Evolutionary conservation across 2,888 invertebrate species (phyloP), one percentile per base, ranked within the genome.

Genomic region (Drosophila quasianomalipes): DNA sequence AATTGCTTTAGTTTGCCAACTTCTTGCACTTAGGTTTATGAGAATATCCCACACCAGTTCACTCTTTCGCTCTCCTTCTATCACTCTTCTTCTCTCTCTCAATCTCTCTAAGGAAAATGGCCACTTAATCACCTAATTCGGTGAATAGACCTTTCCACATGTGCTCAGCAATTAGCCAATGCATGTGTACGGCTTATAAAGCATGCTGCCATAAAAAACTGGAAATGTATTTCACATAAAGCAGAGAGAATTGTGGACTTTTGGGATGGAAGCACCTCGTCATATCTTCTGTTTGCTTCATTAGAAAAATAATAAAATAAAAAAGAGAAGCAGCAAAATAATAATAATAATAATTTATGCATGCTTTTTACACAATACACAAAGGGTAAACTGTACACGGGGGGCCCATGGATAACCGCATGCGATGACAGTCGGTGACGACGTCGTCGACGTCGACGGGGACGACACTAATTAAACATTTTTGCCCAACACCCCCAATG

Each of bases 391-490:
- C 75, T 62, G 76, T 76, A 47, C 80, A 68, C 61, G 35, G 52
- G 66, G 84, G 74, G 30, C 41, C 57, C n/a, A 22, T 47, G 70
- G 60, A 26, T 60, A 66, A 72, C 82, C 80, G 75, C 86, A 75
- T 66, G 71, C 58, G 64, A 37, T n/a, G 59, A 54, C 57, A 49
- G 47, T 47, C 26, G 16, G 16, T 26, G 47, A 41, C 58, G 65
- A 60, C 52, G 39, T 78, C 78, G 88, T 60, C 70, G 58, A 44
- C 52, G 31, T 16, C 35, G 22, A 41, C 30, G 64, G 70, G 70
- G 83, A 81, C 81, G 88, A 76, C 79, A 83, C 85, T 86, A 86
- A 86, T 86, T 86, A 86, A 86, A 86, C 87, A 87, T 83, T 75
- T 81, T 87, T 80, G 76, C 67, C 66, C 73, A 87, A 16, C 47